Conservation (phyloP, 1,140 invertebrate genomes). For the Uloborus diversus region DNA sequence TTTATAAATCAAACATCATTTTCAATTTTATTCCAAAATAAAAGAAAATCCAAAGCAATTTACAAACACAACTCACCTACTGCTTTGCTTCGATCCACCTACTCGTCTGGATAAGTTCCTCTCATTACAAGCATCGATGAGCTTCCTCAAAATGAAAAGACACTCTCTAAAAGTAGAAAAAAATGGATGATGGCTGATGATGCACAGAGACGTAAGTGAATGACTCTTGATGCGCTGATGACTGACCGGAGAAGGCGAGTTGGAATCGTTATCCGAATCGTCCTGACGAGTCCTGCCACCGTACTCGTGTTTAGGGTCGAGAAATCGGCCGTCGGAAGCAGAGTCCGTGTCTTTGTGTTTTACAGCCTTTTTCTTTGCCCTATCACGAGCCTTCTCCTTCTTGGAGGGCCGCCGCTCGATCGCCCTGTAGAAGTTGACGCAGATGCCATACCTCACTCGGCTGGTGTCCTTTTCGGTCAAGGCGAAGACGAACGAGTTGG, state of each 20-base stretch:
- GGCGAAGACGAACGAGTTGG: conserved; percentile 97
- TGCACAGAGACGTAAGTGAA: conserved; percentile 90
- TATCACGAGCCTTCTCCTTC: conserved; percentile 46
- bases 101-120: conserved; percentile 85
- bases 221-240: conserved; percentile 73
- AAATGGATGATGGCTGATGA: conserved; percentile 99
- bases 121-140: conserved; percentile 97
- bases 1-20: not conserved
- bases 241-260: conserved; percentile 56
- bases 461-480: conserved; percentile 99
- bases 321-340: conserved; percentile 80
- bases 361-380: conserved; percentile 61
- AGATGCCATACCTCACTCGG: conserved; percentile 83
- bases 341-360: conserved; percentile 66
- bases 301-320: conserved; percentile 73
- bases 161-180: conserved; percentile 98
- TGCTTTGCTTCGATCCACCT: conserved; percentile 84
- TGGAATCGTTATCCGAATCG: conserved; percentile 52
- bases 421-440: conserved; percentile 97
- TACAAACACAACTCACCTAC: conserved; percentile 72
- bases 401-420: conserved; percentile 72
- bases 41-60: not conserved
- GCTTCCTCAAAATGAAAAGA: conserved; percentile 90
- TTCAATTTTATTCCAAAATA: not conserved
- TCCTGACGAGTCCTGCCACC: conserved; percentile 16